Evolutionary conservation across 1,140 invertebrate genomes (phyloP), one percentile per base, ranked within the genome.

Genomic region (Dendroctonus valens): DNA sequence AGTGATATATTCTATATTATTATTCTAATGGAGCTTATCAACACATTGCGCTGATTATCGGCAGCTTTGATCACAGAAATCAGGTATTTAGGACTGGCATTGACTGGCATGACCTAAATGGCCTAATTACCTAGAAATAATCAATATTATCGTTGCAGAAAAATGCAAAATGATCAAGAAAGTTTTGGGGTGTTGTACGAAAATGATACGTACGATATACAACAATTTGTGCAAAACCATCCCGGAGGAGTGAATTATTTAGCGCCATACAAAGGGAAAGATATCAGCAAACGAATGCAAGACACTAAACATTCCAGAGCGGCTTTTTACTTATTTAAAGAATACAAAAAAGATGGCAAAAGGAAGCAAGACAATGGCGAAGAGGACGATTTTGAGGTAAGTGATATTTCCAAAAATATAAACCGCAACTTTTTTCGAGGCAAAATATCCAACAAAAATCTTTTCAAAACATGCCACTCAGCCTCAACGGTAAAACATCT

Each of bases 181-280:
- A 41, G 67, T 11, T 76, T 76, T 58, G 59, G 69, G 0, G 80
- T 87, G 0, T 82, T 79, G 59, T 82, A 86, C 72, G 73, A 76
- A 26, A 80, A 79, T 2, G 74, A 81, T 40, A 74, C 69, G 46
- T 87, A 86, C 74, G 80, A 87, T 59, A 79, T 87, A 61, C 74
- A 78, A 41, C 68, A 76, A 12, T 88, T 89, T 61, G 69, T 87
- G 11, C 80, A 78, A 26, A 82, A 86, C 68, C 87, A 89, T 74
- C 87, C 87, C 0, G 87, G 87, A 0, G 87, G 87, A 2, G 75
- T 79, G 15, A 85, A 84, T 63, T 83, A 83, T 3, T 73, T 88
- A 3, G 70, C 76, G 62, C 74, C 75, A 5, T 86, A 78, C 59
- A 79, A 80, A 67, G 80, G 82, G 15, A 81, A 79, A 72, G 81